These are phyloP conservation scores for Myripristis murdjan DNA, from an alignment of 2,797 vertebrate genomes.

Conservation along the genomic window DNA sequence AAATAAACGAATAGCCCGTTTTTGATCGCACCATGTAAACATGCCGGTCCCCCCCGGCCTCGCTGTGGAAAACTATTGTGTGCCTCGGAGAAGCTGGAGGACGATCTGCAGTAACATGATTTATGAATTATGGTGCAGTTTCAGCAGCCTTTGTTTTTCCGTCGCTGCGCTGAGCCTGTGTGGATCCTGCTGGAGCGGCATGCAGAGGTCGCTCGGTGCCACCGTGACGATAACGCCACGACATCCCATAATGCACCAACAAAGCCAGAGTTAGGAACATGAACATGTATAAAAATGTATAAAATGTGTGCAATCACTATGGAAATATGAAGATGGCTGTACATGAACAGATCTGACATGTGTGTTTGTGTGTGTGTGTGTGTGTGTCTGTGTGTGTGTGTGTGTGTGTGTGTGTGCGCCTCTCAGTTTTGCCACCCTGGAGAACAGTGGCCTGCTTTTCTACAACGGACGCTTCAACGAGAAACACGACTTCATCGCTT, in stretches of 20 bases:
- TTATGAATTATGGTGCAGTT: slow-evolving; percentile 5
- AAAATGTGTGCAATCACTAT: neutral
- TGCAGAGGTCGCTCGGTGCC: neutral
- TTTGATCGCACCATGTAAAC: slow-evolving; percentile 52
- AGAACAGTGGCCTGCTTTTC: slow-evolving; percentile 92
- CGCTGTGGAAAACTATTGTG: slow-evolving; percentile 23
- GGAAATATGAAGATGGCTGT: neutral
- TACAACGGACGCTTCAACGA: slow-evolving; percentile 98
- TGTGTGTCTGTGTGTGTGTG: slow-evolving; percentile 3
- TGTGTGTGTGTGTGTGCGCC: slow-evolving; percentile 41
- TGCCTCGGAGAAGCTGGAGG: slow-evolving; percentile 11
- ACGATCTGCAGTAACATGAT: slow-evolving; percentile 1
- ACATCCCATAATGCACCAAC: neutral
- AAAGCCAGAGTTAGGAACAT: neutral
- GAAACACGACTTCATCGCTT: slow-evolving; percentile 96
- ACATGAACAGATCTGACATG: neutral
- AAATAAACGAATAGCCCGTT: slow-evolving; percentile 11
- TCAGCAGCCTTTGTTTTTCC: slow-evolving; percentile 6
- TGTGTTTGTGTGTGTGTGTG: slow-evolving; percentile 9
- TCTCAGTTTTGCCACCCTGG: slow-evolving; percentile 93
- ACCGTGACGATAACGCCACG: no score
- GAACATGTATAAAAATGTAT: no score
- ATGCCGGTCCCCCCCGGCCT: slow-evolving; percentile 28
- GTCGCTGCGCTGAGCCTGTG: neutral
- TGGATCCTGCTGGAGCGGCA: neutral